Percentiles rank a stretch among this genome's conserved stretches.
phyloP scores from a whole-genome alignment of 92 coral and sea anemone genomes.

The Parazoanthus swiftii region DNA sequence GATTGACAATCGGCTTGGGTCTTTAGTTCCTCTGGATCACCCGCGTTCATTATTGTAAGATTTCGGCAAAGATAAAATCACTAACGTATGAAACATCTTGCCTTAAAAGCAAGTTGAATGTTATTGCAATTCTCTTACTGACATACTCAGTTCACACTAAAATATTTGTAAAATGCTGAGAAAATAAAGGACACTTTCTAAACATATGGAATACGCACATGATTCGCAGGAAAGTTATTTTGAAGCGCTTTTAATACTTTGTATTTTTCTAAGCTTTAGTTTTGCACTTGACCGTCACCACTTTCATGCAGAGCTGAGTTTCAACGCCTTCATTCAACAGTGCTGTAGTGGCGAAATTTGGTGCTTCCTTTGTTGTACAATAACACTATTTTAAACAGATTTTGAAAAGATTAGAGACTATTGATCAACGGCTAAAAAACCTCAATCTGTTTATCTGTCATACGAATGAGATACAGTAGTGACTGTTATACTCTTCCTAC shows the following conservation, averaged over 20 bases:
- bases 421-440: neutral
- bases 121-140: conserved; percentile 26
- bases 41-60: conserved; percentile 35
- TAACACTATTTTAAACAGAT: conserved; percentile 11
- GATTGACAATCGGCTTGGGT: conserved; percentile 26
- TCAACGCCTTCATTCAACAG: conserved; percentile 41
- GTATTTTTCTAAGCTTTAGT: neutral
- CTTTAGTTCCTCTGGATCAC: conserved; percentile 19
- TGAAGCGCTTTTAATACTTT: neutral
- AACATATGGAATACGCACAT: neutral
- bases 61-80: conserved; percentile 34
- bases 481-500: neutral
- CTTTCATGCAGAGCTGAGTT: neutral
- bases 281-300: conserved; percentile 3
- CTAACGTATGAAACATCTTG: conserved; percentile 20
- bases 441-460: neutral
- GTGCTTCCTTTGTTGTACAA: neutral
- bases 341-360: conserved; percentile 25
- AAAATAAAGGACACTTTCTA: conserved; percentile 22
- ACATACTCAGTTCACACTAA: conserved; percentile 20
- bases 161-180: conserved; percentile 37
- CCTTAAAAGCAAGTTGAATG: conserved; percentile 42
- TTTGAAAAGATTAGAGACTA: neutral
- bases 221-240: neutral
- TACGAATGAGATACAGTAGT: neutral